Base-by-base conservation (phyloP, 2,888 invertebrate genomes). In the Dromius quadrimaculatus region DNA sequence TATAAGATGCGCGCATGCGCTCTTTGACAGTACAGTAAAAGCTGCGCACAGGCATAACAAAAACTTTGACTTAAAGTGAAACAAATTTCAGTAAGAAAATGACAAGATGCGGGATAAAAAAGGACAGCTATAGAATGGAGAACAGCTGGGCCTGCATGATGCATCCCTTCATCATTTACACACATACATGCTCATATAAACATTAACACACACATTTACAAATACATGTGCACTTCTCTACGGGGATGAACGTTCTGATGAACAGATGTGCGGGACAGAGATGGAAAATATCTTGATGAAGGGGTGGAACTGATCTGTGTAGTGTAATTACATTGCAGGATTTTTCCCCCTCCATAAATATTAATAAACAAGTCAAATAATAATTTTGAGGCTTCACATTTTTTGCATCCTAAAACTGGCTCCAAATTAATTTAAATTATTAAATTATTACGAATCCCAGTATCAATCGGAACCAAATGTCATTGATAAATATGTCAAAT, bases 71-170 rank as follows among this genome's bases (percentile, higher is more conserved):
- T n/a, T n/a, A n/a, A n/a, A n/a, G n/a, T n/a, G n/a, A n/a, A n/a
- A n/a, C n/a, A n/a, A n/a, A n/a, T n/a, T n/a, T n/a, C n/a, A n/a
- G n/a, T n/a, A n/a, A n/a, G n/a, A n/a, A n/a, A n/a, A n/a, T n/a
- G 41, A 15, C 2, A 41, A 41, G 41, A 41, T 41, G 41, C 41
- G 41, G 41, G 41, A 11, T 41, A 11, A 17, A 41, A 1, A 41
- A 19, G 8, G 28, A 28, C 43, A 19, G 43, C 15, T 9, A 43
- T 9, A 43, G 43, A 19, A 45, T 6, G 19, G 47, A 19, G 47
- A 47, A 47, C 47, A 47, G 47, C 47, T 47, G 47, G 47, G 20
- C 50, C 15, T 15, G 50, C 50, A 54, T 28, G n/a, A n/a, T n/a
- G n/a, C n/a, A n/a, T 28, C 50, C 50, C 50, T 28, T 5, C 15